These are phyloP conservation scores for Miichthys miiuy DNA, from an alignment of 2,797 vertebrate genomes.

Conservation along the genomic window DNA sequence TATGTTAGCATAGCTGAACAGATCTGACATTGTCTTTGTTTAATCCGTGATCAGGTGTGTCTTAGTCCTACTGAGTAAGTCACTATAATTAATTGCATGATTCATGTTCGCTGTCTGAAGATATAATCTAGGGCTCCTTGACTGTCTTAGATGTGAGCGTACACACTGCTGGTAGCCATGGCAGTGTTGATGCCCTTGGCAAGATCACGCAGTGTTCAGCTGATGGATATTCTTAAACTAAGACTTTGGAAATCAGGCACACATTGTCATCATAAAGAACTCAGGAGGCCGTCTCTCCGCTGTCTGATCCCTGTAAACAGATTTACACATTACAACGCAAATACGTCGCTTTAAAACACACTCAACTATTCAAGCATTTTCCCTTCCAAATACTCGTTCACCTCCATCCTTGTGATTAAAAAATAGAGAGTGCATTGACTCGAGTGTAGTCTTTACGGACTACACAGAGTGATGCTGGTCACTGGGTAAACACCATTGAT, in stretches of 20 bases:
- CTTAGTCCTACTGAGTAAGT: constrained; percentile 36
- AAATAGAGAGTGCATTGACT: background rate
- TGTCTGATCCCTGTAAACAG: constrained; percentile 16
- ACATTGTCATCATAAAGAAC: constrained; percentile 5
- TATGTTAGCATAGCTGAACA: constrained; percentile 34
- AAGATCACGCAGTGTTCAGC: constrained; percentile 11
- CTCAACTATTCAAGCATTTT: background rate
- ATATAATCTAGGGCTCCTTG: constrained; percentile 40
- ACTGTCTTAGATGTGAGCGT: constrained; percentile 14
- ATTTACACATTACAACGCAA: background rate
- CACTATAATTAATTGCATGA: constrained; percentile 34
- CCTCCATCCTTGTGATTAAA: background rate
- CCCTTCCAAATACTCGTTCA: background rate
- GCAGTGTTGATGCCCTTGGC: constrained; percentile 38
- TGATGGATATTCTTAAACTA: constrained; percentile 20
- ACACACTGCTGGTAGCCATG: constrained; percentile 38
- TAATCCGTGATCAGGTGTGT: constrained; percentile 36
- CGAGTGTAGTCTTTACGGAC: background rate
- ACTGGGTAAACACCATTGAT: constrained; percentile 42
- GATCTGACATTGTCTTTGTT: constrained; percentile 37
- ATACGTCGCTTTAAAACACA: background rate
- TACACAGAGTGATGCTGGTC: constrained; percentile 1
- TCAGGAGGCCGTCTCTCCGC: background rate
- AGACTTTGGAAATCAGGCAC: constrained; percentile 33
- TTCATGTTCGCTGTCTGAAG: constrained; percentile 51